Base-by-base conservation (phyloP, 2,113 vertebrate species). In the Prunella fulvescens region DNA sequence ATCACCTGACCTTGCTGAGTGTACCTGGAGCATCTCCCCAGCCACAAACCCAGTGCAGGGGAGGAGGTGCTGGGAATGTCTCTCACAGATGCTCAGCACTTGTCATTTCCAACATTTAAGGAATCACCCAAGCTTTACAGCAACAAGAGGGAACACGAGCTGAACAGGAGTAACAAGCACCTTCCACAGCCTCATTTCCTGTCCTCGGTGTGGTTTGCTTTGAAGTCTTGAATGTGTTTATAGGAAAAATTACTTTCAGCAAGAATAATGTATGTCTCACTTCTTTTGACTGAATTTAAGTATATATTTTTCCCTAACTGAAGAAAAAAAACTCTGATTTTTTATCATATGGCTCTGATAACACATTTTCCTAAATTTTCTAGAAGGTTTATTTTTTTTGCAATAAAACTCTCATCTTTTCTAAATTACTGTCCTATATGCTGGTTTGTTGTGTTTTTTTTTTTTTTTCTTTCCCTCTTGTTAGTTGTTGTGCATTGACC, bases 121-220 rank as follows among this genome's bases (percentile, higher is more conserved):
- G 92, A 92, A 29, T 64, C 95, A 95, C 18, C 91, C 91, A 64
- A 96, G 86, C 91, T 96, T 93, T 29, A 40, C 95, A 71, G 67
- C 56, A 51, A 81, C 85, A 73, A 93, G 80, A 66, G 88, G 76
- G 61, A 96, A 94, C 90, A 90, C 0, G 56, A 92, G 76, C 67
- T 9, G 71, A 92, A 78, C 90, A 90, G 56, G 70, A 82, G 81
- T 4, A 80, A 50, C 71, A 15, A 88, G 64, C 33, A 7, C 67
- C 82, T 94, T 77, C 79, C 78, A 65, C 70, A 79, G 81, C 24
- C 79, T 54, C 12, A 29, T 78, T 92, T 37, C 67, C 67, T 86
- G 50, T 7, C 85, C 67, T 83, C 3, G 1, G 0, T n/a, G 86
- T 53, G 74, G 7, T 86, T 92, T 23, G 67, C 67, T 90, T 79